A percentile compares a stretch with the other conserved stretches of the same genome.
These are phyloP conservation scores for Crambe crambe DNA, from an alignment of 37 sponge, comb jelly and placozoan species.

Conservation along the genomic window DNA sequence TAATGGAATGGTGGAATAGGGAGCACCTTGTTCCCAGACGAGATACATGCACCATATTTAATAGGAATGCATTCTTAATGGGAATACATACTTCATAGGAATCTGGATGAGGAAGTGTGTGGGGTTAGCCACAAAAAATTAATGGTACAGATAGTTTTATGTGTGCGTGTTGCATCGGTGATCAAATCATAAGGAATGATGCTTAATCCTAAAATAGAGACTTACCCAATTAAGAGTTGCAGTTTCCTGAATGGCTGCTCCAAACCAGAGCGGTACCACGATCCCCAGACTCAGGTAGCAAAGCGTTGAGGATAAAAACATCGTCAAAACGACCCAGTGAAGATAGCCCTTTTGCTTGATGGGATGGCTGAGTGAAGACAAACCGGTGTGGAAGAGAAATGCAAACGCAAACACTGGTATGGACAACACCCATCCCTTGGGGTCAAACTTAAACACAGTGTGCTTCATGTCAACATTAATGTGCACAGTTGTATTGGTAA, in stretches of 20 bases:
- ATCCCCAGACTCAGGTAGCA: conserved; percentile 79
- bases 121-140: too few species aligned
- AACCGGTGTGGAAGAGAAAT: conserved; percentile 73
- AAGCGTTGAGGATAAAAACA: conserved; percentile 44
- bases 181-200: too few species aligned
- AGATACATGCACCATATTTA: too few species aligned
- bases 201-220: too few species aligned
- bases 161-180: too few species aligned
- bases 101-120: too few species aligned
- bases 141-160: too few species aligned
- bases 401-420: conserved; percentile 87
- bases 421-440: conserved; percentile 68
- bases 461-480: not conserved
- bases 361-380: conserved; percentile 79
- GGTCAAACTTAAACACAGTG: conserved; percentile 48
- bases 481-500: not conserved
- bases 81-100: too few species aligned
- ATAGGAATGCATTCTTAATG: too few species aligned
- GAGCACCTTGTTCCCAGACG: too few species aligned
- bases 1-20: too few species aligned
- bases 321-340: conserved; percentile 42
- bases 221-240: conserved; percentile 86
- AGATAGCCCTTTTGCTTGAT: conserved; percentile 64
- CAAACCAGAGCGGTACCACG: conserved; percentile 75
- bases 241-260: conserved; percentile 64